Evolutionary conservation across 2,888 invertebrate species (phyloP).

Genomic region (Agrochola litura): DNA sequence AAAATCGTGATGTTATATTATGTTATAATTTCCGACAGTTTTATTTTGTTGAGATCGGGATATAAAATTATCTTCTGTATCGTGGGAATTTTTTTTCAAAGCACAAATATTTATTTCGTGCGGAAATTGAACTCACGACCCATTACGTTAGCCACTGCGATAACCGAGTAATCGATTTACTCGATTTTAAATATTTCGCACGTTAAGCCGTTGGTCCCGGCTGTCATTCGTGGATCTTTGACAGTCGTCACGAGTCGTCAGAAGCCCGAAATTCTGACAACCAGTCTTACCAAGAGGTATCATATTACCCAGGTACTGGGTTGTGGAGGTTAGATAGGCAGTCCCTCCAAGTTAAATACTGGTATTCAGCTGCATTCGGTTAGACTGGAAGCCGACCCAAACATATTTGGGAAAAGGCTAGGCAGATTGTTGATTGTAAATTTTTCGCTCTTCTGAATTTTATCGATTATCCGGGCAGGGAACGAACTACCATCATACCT

Average conservation of each 20-base stretch:
- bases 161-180: constrained; percentile 7
- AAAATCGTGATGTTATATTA: too few relatives aligned
- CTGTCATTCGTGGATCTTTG: too few relatives aligned
- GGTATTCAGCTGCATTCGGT: too few relatives aligned
- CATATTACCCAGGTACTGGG: too few relatives aligned
- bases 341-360: too few relatives aligned
- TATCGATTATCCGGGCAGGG: not conserved
- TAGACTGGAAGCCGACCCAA: too few relatives aligned
- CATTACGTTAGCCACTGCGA: not conserved
- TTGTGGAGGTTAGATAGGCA: too few relatives aligned
- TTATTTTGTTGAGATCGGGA: not conserved
- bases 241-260: too few relatives aligned
- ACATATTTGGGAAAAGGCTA: too few relatives aligned
- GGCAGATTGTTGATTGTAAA: not conserved
- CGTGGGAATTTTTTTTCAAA: constrained; percentile 3
- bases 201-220: too few relatives aligned
- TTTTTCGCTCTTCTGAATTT: not conserved
- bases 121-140: not conserved
- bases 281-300: too few relatives aligned
- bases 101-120: constrained; percentile 1
- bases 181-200: not conserved
- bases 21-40: not conserved
- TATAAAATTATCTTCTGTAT: not conserved
- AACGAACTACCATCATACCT: not conserved
- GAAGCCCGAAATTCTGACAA: too few relatives aligned